Conservation (phyloP, 2,113 vertebrate genomes). For the Hyperoodon ampullatus region DNA sequence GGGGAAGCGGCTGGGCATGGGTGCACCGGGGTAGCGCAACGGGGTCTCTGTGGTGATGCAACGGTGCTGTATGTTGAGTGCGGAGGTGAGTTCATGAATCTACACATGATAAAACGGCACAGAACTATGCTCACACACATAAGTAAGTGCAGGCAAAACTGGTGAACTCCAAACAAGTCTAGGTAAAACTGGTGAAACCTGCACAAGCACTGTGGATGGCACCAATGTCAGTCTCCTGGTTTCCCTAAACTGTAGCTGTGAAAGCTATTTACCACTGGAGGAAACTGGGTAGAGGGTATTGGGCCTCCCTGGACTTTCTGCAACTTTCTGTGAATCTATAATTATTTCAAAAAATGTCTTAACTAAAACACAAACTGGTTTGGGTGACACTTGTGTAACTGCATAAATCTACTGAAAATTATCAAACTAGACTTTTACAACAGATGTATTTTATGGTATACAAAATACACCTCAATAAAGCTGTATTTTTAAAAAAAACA, state of each 20-base stretch:
- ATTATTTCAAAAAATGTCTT: neutral
- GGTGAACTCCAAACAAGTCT: too few relatives aligned
- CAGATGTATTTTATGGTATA: too few relatives aligned
- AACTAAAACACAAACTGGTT: neutral
- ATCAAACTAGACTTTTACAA: neutral
- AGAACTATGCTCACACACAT: neutral
- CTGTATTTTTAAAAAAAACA: neutral
- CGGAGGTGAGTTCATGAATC: too few relatives aligned
- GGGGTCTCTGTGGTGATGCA: too few relatives aligned
- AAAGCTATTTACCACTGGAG: neutral
- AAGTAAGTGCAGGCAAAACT: accelerated
- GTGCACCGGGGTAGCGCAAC: accelerated
- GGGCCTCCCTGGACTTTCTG: neutral
- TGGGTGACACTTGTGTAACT: neutral
- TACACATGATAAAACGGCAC: neutral
- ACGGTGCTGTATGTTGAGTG: neutral
- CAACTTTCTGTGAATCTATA: neutral
- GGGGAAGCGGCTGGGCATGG: neutral
- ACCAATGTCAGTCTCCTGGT: neutral
- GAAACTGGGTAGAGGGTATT: neutral
- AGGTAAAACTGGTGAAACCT: neutral
- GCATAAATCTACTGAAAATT: neutral
- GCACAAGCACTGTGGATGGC: neutral
- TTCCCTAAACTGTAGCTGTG: neutral
- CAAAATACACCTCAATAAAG: neutral